Evolutionary conservation across 2,888 invertebrate genomes (phyloP).

Genomic region (Hydropsyche betteni): DNA sequence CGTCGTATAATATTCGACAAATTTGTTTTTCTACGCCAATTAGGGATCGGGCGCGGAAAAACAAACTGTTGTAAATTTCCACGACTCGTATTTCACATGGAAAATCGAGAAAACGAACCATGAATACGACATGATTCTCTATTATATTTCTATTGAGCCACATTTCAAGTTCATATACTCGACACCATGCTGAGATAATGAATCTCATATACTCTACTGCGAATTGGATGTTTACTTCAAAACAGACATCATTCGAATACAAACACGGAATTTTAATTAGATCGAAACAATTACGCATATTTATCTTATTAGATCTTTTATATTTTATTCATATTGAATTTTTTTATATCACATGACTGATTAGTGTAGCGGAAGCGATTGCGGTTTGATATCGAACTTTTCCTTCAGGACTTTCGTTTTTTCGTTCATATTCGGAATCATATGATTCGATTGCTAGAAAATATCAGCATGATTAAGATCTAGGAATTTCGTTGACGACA

Average conservation of each 20-base stretch:
- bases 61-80: neutral
- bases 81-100: neutral
- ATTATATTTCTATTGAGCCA: neutral
- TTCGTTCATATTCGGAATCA: neutral
- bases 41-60: too few species aligned
- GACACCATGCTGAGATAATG: slow-evolving; percentile 18
- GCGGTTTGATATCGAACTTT: slow-evolving; percentile 3
- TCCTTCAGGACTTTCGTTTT: neutral
- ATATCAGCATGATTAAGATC: slow-evolving; percentile 11
- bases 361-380: slow-evolving; percentile 1
- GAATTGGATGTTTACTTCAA: neutral
- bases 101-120: slow-evolving; percentile 9
- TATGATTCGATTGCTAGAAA: slow-evolving; percentile 1
- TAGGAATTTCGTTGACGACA: slow-evolving; percentile 27
- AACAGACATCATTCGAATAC: neutral
- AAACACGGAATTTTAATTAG: neutral
- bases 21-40: too few species aligned
- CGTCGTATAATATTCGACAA: too few species aligned
- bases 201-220: slow-evolving; percentile 1
- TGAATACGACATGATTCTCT: neutral
- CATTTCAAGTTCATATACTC: slow-evolving; percentile 20
- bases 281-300: neutral
- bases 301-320: too few species aligned
- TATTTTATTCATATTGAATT: too few species aligned
- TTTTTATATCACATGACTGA: too few species aligned